Evolutionary conservation across 2,113 vertebrate genomes (phyloP), one percentile per base, ranked within the genome.

Genomic region (Triplophysa dalaica): DNA sequence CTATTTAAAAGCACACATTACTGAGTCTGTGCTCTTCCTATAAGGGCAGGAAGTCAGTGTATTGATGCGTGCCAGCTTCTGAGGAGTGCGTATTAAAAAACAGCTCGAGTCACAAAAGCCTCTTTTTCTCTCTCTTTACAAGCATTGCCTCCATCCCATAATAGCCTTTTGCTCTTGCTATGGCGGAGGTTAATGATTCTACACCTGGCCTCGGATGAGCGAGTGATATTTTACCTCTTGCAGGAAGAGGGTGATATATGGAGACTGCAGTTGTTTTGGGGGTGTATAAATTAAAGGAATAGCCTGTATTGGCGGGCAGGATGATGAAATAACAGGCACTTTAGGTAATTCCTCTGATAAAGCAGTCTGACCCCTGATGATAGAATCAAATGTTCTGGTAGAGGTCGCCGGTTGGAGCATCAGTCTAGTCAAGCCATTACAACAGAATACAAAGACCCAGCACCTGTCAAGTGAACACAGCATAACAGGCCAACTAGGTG

Each of bases 291-390:
- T 98, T 95, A 96, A 95, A 94, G 94, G 90, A 94, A 95, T 93
- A 93, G 88, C 91, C 91, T 91, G 90, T 83, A 87, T 92, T 95
- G 94, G 95, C 94, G 92, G 94, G 87, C 91, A 92, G 94, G 94
- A 96, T 94, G 94, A 96, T 93, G 94, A 95, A 97, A 95, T 95
- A 95, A 97, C 90, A 96, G 94, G 94, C 96, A 97, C 96, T 98
- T 98, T 94, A 94, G 93, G 94, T 94, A 96, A 95, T 94, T 97
- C 94, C 90, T 93, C 89, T 94, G 95, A 96, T 95, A 94, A 95
- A 95, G 94, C 90, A 88, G 89, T 88, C 91, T 92, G 90, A 93
- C 94, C 95, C 92, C 70, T 26, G 63, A 87, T 89, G 96, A 97
- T 95, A 94, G 94, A 95, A 95, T 94, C 95, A 95, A 94, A 94